Evolutionary conservation across 2,797 vertebrate species (phyloP).

Genomic region (Nothura maculosa): DNA sequence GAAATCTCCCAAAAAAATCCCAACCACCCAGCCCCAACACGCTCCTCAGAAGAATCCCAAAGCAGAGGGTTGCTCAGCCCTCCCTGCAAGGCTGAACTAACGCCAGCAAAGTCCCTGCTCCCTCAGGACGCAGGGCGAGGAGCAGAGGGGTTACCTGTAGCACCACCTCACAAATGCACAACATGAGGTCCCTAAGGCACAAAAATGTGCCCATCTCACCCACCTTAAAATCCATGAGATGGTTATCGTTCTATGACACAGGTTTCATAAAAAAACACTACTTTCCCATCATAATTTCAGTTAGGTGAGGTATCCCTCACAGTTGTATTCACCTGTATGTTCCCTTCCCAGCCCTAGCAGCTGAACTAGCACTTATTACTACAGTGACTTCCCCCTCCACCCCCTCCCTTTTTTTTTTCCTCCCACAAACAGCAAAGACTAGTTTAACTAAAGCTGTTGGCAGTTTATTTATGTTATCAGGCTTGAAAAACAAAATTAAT

Average conservation of each 20-base stretch:
- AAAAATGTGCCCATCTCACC: not conserved
- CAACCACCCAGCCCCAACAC: too few relatives aligned
- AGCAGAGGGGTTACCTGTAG: too few relatives aligned
- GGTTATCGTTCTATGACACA: not conserved
- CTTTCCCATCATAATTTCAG: not conserved
- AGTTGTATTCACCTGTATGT: not conserved
- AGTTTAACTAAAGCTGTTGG: slow-evolving; percentile 8
- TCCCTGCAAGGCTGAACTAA: not conserved
- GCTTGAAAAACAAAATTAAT: slow-evolving; percentile 23
- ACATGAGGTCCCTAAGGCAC: not conserved
- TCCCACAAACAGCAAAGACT: not conserved
- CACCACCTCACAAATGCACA: not conserved
- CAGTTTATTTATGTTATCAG: not conserved
- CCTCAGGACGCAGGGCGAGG: not conserved
- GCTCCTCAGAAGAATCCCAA: not conserved
- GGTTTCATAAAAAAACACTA: not conserved
- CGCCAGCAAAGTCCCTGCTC: not conserved
- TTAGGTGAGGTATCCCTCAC: not conserved
- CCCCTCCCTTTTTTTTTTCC: not conserved
- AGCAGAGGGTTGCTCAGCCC: not conserved
- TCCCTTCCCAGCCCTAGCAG: not conserved
- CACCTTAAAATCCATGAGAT: not conserved
- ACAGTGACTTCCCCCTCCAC: not conserved
- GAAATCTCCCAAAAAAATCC: not conserved
- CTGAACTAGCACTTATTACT: not conserved